Percentiles rank a stretch among this genome's conserved stretches.
These are phyloP conservation scores for Falco punctatus DNA, from an alignment of 2,113 vertebrate species.

Conservation along the genomic window DNA sequence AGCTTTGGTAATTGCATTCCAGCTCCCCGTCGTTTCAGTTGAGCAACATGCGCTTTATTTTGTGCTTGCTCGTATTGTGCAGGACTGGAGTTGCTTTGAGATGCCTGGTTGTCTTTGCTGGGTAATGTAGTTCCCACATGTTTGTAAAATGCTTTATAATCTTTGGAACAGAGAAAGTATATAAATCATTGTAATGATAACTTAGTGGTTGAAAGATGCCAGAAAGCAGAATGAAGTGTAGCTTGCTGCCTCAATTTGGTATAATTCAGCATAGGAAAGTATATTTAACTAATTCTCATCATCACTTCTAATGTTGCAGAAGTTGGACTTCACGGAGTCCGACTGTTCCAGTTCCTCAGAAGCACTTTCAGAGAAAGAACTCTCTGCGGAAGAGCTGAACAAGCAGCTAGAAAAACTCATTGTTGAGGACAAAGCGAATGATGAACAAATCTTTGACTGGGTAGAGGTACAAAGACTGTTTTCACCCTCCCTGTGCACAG, in stretches of 20 bases:
- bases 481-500: neutral
- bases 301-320: conserved; percentile 77
- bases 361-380: conserved; percentile 80
- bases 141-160: neutral
- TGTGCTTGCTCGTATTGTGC: neutral
- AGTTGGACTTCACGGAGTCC: conserved; percentile 88
- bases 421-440: conserved; percentile 91
- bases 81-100: neutral
- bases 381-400: conserved; percentile 88
- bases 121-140: neutral
- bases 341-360: conserved; percentile 83
- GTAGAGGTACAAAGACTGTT: conserved; percentile 85
- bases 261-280: neutral
- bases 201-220: neutral
- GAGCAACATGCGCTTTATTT: neutral
- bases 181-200: neutral
- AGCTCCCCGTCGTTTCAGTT: neutral
- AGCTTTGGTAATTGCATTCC: neutral
- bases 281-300: neutral
- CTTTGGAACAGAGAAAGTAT: neutral
- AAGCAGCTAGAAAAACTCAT: conserved; percentile 91
- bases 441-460: conserved; percentile 99
- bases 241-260: neutral
- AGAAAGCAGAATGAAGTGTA: neutral
- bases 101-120: neutral